Conservation (phyloP, 2,797 vertebrate species). For the Brotula barbata region DNA sequence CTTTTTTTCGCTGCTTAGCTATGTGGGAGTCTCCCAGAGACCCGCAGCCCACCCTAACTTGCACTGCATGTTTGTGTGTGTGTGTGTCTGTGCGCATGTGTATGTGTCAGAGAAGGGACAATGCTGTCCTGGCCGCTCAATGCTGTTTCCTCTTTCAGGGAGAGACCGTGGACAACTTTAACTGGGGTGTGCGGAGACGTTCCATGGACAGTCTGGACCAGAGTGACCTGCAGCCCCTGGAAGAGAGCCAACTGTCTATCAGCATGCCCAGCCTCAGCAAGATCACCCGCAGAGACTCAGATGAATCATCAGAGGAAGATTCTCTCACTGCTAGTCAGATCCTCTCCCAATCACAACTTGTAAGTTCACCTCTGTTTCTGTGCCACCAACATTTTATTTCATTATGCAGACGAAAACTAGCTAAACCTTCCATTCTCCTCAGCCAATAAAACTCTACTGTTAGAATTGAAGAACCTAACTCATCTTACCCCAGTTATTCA, state of each 20-base stretch:
- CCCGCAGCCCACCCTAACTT: slow-evolving; percentile 12
- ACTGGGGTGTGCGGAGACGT: slow-evolving; percentile 95
- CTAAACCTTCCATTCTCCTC: no score
- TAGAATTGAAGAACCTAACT: no score
- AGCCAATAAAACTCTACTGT: no score
- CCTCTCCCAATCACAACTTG: slow-evolving; percentile 85
- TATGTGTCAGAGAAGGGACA: slow-evolving; percentile 25
- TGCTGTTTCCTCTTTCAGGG: slow-evolving; percentile 80
- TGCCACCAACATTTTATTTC: no score
- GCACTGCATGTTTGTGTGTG: slow-evolving; percentile 53
- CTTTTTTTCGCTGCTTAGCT: slow-evolving; percentile 14
- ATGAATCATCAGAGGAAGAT: slow-evolving; percentile 94
- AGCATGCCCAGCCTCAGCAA: slow-evolving; percentile 88
- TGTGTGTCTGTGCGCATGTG: slow-evolving; percentile 35
- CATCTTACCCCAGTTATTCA: no score
- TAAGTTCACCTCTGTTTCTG: slow-evolving; percentile 51
- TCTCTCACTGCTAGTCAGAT: slow-evolving; percentile 90
- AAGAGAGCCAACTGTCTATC: slow-evolving; percentile 88
- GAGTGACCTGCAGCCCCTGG: slow-evolving; percentile 88
- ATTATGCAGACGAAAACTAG: no score
- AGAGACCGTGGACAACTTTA: slow-evolving; percentile 97
- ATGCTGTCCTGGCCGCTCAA: slow-evolving; percentile 12
- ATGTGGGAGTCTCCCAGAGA: slow-evolving; percentile 12
- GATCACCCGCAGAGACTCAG: slow-evolving; percentile 85
- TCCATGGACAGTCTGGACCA: slow-evolving; percentile 88